Conservation (phyloP, 2,113 vertebrate genomes). For the Laterallus jamaicensis region DNA sequence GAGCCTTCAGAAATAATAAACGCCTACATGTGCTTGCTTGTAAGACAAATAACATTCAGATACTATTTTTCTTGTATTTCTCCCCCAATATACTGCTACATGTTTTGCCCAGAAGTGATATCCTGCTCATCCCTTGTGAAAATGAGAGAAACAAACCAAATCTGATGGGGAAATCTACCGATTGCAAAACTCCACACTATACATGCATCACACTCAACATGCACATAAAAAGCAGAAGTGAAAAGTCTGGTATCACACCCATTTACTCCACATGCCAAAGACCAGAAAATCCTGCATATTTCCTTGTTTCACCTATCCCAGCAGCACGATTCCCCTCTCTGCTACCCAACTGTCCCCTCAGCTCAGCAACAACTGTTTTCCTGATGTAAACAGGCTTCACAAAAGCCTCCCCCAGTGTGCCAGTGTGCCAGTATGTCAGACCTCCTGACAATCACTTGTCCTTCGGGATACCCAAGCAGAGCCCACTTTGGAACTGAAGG, state of each 20-base stretch:
- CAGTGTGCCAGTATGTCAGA: no score
- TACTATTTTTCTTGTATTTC: constrained; percentile 27
- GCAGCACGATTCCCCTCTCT: not conserved
- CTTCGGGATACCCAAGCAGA: not conserved
- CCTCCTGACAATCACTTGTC: not conserved
- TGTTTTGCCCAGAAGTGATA: not conserved
- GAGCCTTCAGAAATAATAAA: constrained; percentile 53
- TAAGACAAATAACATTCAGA: constrained; percentile 22
- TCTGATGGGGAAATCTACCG: not conserved
- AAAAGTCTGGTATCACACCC: not conserved
- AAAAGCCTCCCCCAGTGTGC: rapidly evolving
- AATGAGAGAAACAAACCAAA: constrained; percentile 1
- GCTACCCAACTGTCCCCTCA: not conserved
- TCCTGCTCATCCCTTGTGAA: not conserved
- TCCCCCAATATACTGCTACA: not conserved
- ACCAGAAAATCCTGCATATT: not conserved
- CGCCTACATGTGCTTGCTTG: not conserved
- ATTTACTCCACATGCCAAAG: not conserved
- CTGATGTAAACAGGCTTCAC: not conserved
- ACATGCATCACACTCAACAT: not conserved
- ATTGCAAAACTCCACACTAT: not conserved
- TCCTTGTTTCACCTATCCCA: not conserved
- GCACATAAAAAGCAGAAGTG: not conserved
- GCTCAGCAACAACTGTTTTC: not conserved
- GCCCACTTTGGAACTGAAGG: not conserved